Base-by-base conservation (phyloP, 2,113 vertebrate genomes). In the Pycnonotus jocosus region DNA sequence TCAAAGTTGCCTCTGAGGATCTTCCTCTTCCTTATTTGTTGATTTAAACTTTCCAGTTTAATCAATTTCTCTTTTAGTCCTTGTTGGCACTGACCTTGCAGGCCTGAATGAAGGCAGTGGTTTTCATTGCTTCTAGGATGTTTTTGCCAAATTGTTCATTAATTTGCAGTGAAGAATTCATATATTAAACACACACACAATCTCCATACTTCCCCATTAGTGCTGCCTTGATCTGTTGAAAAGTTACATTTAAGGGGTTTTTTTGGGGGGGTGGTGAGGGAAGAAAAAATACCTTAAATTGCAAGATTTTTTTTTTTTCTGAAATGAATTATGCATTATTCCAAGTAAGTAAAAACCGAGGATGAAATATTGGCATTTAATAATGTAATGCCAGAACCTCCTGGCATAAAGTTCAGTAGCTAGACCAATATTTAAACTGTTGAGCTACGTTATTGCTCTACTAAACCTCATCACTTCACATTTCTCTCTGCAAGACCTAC, bases 341-440 rank as follows among this genome's bases (percentile, higher is more conserved):
- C 77, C 11, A 25, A 77, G 38, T 65, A 70, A 88, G 38, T 62
- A 53, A 71, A 93, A 90, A 71, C 20, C 0, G 1, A 68, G 48
- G 38, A 53, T 76, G 79, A 86, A 70, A 33, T 78, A 57, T 35
- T 69, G 51, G 28, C 86, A 28, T 86, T 88, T 93, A 82, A 77
- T 72, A 91, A 80, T 57, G 50, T 73, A 88, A 82, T 83, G 54
- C 35, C 90, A 90, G 90, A 95, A 81, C 40, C 35, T 92, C 12
- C 9, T 86, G 64, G 33, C 19, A 28, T 87, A 65, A 92, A 76
- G 50, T 91, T 93, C 85, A 90, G 73, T 74, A 73, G 61, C 77
- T 90, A 88, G 82, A 37, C 90, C 47, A 74, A 58, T 88, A 77
- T 86, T 97, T 92, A 93, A 95, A 45, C 82, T 74, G 47, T 81